Base-by-base conservation (phyloP, 1,140 invertebrate genomes). In the Brachystomella parvula region DNA sequence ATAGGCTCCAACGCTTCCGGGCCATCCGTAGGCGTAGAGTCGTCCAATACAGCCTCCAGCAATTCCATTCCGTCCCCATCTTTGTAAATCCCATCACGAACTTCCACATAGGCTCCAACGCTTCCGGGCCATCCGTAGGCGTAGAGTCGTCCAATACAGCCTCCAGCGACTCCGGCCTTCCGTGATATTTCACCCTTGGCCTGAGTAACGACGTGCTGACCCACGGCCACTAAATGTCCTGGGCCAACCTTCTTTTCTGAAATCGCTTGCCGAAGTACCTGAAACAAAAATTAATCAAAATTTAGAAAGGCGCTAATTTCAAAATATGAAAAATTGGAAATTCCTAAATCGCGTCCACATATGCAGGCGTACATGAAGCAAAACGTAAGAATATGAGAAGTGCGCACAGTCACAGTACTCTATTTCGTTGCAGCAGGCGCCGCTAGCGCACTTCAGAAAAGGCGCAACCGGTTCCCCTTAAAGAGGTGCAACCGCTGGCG, bases 81-180 rank as follows among this genome's bases (percentile, higher is more conserved):
- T 58, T 17, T 31, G 3, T 61, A 44, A 0, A 70, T 60, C 17
- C 53, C 69, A 58, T 73, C 64, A 15, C 35, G 53, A 1, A 69
- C 62, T 57, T 73, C 72, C 0, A 73, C 49, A 47, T 63, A 73
- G 19, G 69, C 67, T 24, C 72, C 72, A n/a, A 63, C 63, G 32
- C 64, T 56, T 3, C 72, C 69, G 1, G 72, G 69, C 69, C 69
- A 71, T 0, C 72, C 72, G 32, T 59, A 71, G 26, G 61, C 64
- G 44, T 65, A 56, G 26, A 71, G 24, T 47, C 69, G 33, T 21
- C 30, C 35, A 19, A 73, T 69, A 24, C 33, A 33, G 9, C 72
- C 69, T 2, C 61, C 26, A 35, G 69, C 64, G 32, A 73, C 15
- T 0, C 30, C 49, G 1, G 33, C 53, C 35, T 53, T 26, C 47